phyloP scores from a whole-genome alignment of 2,888 invertebrate genomes.

The Micropterix aruncella region DNA sequence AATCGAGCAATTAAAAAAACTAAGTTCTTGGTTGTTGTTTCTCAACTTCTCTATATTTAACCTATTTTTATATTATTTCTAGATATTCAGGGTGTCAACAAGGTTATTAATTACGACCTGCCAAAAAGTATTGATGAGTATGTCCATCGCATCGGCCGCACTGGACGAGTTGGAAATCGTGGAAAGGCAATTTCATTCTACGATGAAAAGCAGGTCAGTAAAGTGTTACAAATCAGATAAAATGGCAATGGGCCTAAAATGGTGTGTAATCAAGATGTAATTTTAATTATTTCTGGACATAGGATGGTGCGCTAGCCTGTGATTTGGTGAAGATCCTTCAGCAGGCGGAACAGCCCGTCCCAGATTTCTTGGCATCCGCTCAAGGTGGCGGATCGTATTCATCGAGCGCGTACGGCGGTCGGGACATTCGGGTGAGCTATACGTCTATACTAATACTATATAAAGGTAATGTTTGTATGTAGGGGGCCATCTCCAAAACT shows the following conservation, averaged over 20 bases:
- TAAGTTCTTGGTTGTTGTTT: too few relatives aligned
- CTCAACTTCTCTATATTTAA: too few relatives aligned
- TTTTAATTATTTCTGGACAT: not conserved
- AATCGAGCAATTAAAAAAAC: too few relatives aligned
- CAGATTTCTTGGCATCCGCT: constrained; percentile 51
- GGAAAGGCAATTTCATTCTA: constrained; percentile 83
- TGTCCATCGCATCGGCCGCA: constrained; percentile 89
- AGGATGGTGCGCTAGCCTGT: constrained; percentile 44
- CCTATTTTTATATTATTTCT: constrained; percentile 14
- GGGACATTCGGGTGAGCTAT: constrained; percentile 50
- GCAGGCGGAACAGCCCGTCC: constrained; percentile 68
- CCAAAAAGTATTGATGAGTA: constrained; percentile 86
- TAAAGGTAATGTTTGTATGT: too few relatives aligned
- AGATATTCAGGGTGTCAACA: constrained; percentile 77
- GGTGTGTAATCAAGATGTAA: too few relatives aligned
- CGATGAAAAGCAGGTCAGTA: constrained; percentile 36
- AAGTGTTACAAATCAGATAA: too few relatives aligned
- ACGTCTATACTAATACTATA: too few relatives aligned
- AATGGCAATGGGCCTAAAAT: too few relatives aligned
- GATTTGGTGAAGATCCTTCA: constrained; percentile 59
- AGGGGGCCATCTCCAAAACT: too few relatives aligned
- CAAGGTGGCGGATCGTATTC: constrained; percentile 33
- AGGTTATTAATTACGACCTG: constrained; percentile 87
- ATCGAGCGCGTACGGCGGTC: constrained; percentile 49
- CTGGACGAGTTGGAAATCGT: constrained; percentile 83